Conservation (phyloP, 92 coral and sea anemone genomes). For the Montipora capitata region DNA sequence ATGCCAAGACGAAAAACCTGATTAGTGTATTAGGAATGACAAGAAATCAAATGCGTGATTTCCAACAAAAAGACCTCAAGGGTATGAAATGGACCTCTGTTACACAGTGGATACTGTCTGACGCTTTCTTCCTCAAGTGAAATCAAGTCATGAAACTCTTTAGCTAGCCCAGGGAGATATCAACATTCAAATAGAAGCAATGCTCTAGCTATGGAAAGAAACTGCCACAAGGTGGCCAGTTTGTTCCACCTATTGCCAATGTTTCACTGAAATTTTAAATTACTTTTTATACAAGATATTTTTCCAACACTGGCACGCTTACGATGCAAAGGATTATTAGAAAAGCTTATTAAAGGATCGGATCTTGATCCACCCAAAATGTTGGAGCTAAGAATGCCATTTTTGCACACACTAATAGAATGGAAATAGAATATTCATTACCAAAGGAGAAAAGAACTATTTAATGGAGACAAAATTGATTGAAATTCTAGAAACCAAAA, state of each 20-base stretch:
- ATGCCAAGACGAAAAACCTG: neutral
- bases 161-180: no score
- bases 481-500: neutral
- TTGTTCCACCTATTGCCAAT: neutral
- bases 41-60: neutral
- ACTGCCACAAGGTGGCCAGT: neutral
- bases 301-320: constrained; percentile 20
- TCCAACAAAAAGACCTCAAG: neutral
- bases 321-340: constrained; percentile 19
- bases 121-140: neutral
- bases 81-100: neutral
- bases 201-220: neutral
- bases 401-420: neutral
- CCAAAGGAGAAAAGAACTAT: neutral
- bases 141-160: neutral
- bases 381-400: neutral
- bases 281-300: neutral
- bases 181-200: neutral
- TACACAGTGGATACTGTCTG: neutral
- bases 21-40: neutral
- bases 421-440: neutral
- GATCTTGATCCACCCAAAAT: constrained; percentile 22
- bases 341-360: constrained; percentile 24
- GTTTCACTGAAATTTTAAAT: neutral
- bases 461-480: neutral